Evolutionary conservation across 2,888 invertebrate species (phyloP), one percentile per base, ranked within the genome.

Genomic region (Lycocerus yunnanus): DNA sequence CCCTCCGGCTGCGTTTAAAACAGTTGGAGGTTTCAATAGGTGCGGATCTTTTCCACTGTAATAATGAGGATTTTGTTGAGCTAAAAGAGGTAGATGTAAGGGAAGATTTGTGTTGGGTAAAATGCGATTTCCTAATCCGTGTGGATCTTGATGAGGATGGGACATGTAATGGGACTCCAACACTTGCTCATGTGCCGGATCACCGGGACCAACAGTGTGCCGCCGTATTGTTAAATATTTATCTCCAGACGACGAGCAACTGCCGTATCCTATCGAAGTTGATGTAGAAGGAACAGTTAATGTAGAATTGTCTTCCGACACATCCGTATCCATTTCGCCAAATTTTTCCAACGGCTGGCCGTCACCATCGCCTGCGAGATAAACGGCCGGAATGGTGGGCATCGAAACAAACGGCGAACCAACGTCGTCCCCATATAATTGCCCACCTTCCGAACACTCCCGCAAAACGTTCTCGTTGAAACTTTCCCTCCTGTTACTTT

Each of bases 141-240:
- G 84, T 15, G 83, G 81, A 77, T 85, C 85, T 71, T 86, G 85
- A 63, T 84, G 84, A 1, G 83, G 79, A 76, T 86, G 85, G 3
- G 82, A 76, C 81, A 87, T 89, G 79, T 89, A 90, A 80, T 91
- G 88, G n/a, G 89, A 87, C 79, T 89, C 89, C 77, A 89, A 80
- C 2, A 88, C 93, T 89, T 94, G 95, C 80, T 95, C 93, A 83
- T 96, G 96, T 0, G 94, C 91, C 27, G 95, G 93, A 88, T 97
- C 96, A 3, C 97, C 97, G 0, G 96, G 96, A 0, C 97, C 97
- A 1, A 98, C 97, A 0, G 98, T 98, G 86, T 98, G 97, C 15
- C 97, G 89, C 58, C 97, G 89, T 68, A 94, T 92, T 66, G 94
- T 93, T 76, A 90, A 86, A 82, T 90, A 90, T 78, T 84, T 85